phyloP scores from a whole-genome alignment of 2,888 invertebrate genomes.

The Cephus spinipes region DNA sequence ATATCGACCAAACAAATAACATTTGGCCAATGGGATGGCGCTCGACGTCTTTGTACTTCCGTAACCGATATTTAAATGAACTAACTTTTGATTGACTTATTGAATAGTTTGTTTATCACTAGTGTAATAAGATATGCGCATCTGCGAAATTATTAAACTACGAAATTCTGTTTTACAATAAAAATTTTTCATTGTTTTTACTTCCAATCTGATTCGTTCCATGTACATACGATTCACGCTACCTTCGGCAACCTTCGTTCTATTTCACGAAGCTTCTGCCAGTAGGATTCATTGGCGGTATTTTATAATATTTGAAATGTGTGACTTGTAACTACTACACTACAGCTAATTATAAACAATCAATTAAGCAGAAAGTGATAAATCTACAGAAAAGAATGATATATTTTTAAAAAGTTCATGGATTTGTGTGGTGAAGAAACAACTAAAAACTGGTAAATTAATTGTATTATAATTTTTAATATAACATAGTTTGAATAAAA shows the following conservation, averaged over 20 bases:
- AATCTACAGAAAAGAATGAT: background rate
- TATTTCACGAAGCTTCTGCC: too few species aligned
- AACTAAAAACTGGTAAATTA: background rate
- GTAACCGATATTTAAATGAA: slow-evolving; percentile 14
- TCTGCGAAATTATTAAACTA: background rate
- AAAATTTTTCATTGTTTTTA: background rate
- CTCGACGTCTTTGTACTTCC: slow-evolving; percentile 18
- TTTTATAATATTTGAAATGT: background rate
- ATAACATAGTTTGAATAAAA: too few species aligned
- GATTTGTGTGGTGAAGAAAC: background rate
- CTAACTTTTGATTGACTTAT: background rate
- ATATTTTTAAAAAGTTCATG: background rate
- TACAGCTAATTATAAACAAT: background rate
- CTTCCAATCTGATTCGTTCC: background rate
- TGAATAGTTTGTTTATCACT: background rate
- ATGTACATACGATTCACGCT: background rate
- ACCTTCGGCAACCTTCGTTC: too few species aligned
- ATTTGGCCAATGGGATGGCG: slow-evolving; percentile 25
- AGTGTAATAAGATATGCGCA: background rate
- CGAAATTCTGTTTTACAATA: background rate
- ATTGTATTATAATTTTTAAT: background rate
- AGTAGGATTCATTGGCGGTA: background rate
- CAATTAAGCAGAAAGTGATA: background rate
- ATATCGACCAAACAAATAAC: slow-evolving; percentile 45
- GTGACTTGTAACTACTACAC: background rate